These are phyloP conservation scores for Gallinago stenura DNA, from an alignment of 2,797 vertebrate genomes.

Conservation along the genomic window DNA sequence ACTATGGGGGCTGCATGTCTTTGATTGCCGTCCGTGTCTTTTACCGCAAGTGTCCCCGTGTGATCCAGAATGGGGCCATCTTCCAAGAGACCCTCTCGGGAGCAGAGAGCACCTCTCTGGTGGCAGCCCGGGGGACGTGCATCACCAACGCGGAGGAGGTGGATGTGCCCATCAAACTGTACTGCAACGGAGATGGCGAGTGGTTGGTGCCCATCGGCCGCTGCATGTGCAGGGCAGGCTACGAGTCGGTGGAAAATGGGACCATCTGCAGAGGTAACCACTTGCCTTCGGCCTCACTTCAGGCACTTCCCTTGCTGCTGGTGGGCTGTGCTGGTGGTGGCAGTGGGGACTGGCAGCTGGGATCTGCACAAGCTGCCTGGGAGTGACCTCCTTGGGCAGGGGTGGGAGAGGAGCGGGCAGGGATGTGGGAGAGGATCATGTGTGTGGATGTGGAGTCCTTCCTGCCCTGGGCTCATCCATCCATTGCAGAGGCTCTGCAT, in stretches of 20 bases:
- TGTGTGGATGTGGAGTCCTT: neutral
- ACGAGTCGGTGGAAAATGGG: conserved; percentile 88
- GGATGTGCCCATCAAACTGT: conserved; percentile 95
- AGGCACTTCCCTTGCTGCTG: accelerated
- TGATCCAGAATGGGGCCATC: conserved; percentile 90
- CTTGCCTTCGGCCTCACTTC: accelerated
- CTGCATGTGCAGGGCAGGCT: conserved; percentile 93
- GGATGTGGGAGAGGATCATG: accelerated
- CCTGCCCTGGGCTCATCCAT: accelerated
- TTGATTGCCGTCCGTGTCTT: conserved; percentile 93
- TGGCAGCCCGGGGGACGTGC: conserved; percentile 91
- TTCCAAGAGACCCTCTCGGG: conserved; percentile 94
- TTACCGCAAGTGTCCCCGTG: conserved; percentile 91
- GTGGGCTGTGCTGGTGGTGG: neutral
- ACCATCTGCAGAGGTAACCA: conserved; percentile 91
- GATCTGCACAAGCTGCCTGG: accelerated
- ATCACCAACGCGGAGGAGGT: conserved; percentile 93
- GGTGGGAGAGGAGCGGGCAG: accelerated
- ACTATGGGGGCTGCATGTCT: conserved; percentile 97
- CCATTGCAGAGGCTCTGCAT: accelerated
- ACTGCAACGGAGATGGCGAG: conserved; percentile 95
- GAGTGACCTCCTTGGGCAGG: neutral
- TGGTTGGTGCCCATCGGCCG: conserved; percentile 97
- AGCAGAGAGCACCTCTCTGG: conserved; percentile 94
- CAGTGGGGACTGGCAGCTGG: neutral